Evolutionary conservation across 2,888 invertebrate genomes (phyloP), one percentile per base, ranked within the genome.

Genomic region (Aleiodes leptofemur): DNA sequence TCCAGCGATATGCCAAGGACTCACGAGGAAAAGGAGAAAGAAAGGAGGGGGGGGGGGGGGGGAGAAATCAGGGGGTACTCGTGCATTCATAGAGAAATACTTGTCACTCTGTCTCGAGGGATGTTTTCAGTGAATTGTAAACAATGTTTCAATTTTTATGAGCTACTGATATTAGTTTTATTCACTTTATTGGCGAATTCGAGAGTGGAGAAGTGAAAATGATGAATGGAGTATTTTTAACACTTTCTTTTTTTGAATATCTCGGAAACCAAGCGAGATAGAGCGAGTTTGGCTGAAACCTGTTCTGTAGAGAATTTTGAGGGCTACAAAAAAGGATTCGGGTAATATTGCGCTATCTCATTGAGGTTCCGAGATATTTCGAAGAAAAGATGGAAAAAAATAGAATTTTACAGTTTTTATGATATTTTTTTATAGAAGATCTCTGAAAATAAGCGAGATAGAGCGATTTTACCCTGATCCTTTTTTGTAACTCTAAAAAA

Each of bases 1-100:
- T 81, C 83, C 76, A 77, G 72, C 79, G 77, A 79, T 81, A 76
- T 79, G 79, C 80, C 76, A 83, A 43, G 80, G 80, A 76, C 79
- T 80, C 79, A 76, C 80, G 79, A 79, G 72, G 76, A 76, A 82
- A n/a, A 16, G 38, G n/a, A 31, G 14, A 31, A 43, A n/a, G 14
- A 61, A 43, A 43, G 16, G 13, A 7, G 14, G 51, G n/a, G 51
- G 4, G 13, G 16, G 14, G 51, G n/a, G 51, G 4, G n/a, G 51
- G 38, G 38, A 8, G 43, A 9, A 11, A 73, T 70, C 72, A 50
- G 51, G 56, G 74, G 48, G 66, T 6, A 31, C 69, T 38, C 14
- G n/a, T 38, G 16, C 53, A n/a, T 31, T 59, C n/a, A 38, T n/a
- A 59, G 34, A 38, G 64, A 64, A 56, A 66, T 77, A 77, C 76